phyloP scores from a whole-genome alignment of 2,113 vertebrate genomes.

The Muscicapa adusta region DNA sequence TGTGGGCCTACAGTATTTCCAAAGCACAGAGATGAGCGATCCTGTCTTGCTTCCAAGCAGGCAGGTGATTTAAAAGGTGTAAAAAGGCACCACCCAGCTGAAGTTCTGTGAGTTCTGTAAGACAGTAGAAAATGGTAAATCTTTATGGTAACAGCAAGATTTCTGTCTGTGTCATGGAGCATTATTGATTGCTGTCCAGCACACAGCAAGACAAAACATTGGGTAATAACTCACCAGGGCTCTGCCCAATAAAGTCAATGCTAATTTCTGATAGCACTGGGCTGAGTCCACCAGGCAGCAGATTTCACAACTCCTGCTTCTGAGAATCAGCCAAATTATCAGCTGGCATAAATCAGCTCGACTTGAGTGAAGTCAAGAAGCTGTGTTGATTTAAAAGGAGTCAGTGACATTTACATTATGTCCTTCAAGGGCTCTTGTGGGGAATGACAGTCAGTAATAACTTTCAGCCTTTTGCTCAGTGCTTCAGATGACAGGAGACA shows the following conservation, averaged over 20 bases:
- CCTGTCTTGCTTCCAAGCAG: neutral
- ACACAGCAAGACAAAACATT: neutral
- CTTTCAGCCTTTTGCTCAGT: neutral
- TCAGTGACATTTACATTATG: constrained; percentile 4
- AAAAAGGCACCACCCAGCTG: neutral
- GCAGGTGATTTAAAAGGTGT: neutral
- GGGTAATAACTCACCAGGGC: neutral
- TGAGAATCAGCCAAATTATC: constrained; percentile 5
- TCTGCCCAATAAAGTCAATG: constrained; percentile 35
- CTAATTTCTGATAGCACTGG: neutral
- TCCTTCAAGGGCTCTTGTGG: neutral
- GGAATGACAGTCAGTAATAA: neutral
- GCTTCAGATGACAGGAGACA: neutral
- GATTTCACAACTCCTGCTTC: neutral
- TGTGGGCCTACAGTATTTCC: neutral
- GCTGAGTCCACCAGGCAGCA: neutral
- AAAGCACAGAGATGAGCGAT: neutral
- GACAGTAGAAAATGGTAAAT: neutral
- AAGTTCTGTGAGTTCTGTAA: neutral
- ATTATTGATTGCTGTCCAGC: constrained; percentile 7
- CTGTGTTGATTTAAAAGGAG: constrained; percentile 14
- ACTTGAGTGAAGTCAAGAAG: neutral
- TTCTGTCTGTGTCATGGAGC: neutral
- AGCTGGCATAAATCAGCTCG: neutral
- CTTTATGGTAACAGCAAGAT: neutral